Conservation (phyloP, 2,113 vertebrate genomes). For the Benitochromis conjunctus region DNA sequence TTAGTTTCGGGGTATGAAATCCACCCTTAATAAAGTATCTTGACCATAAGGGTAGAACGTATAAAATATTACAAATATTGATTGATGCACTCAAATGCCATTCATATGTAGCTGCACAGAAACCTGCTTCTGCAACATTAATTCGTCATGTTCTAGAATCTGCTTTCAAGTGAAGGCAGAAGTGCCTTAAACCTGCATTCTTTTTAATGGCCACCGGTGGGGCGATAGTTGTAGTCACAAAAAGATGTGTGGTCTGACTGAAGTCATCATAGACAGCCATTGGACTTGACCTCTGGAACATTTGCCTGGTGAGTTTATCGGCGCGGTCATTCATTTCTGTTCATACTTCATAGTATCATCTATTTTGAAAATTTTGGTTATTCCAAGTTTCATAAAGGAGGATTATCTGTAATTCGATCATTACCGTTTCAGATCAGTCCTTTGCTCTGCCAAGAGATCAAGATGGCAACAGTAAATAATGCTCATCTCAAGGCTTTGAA, state of each 20-base stretch:
- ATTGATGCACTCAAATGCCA: neutral
- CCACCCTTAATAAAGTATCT: neutral
- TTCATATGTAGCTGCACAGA: neutral
- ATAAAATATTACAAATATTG: neutral
- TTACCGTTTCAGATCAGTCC: neutral
- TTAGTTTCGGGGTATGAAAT: neutral
- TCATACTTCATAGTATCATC: neutral
- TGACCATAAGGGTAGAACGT: neutral
- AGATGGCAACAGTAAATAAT: neutral
- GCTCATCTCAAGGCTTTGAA: neutral
- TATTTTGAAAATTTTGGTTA: neutral
- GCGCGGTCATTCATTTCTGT: neutral
- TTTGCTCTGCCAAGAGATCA: neutral
- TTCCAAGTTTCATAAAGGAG: neutral
- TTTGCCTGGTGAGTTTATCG: neutral
- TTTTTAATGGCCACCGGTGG: neutral
- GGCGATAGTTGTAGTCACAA: neutral
- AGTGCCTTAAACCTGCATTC: neutral
- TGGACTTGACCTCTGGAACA: neutral
- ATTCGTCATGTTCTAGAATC: neutral
- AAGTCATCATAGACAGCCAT: neutral
- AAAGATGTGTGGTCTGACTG: neutral
- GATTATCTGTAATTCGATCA: neutral
- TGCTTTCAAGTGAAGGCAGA: neutral
- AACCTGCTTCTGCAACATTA: neutral